Base-by-base conservation (phyloP, 1,140 invertebrate species). In the Linepithema humile region DNA sequence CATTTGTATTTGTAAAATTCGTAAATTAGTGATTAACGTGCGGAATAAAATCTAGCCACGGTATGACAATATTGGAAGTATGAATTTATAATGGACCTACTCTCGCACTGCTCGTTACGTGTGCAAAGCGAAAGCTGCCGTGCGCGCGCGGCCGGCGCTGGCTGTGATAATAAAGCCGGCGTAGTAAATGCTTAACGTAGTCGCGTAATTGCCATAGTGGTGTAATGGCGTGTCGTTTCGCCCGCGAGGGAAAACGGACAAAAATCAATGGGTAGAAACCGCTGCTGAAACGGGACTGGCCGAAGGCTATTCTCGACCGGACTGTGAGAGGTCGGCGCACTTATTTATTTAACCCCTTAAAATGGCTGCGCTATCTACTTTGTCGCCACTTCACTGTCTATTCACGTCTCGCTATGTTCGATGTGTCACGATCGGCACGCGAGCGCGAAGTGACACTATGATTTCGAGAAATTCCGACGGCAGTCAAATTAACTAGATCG, bases 261-360 rank as follows among this genome's bases (percentile, higher is more conserved):
- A 84, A 84, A 74, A 74, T 55, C 57, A 48, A 69, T 57, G 82
- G 29, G 35, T 9, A 20, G 20, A 62, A 55, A 69, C 40, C 26
- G 26, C 65, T 38, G 32, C n/a, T 70, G 77, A 55, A 72, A 72
- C 23, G 48, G 12, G 45, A 59, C n/a, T 35, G 45, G 32, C 48
- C 38, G 26, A 35, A 23, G 29, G 40, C 40, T 64, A 53, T 75
- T 80, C 35, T 70, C 29, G n/a, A 32, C 26, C 55, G 70, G 29
- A 50, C 5, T 53, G 12, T 32, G 59, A 23, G 65, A 29, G 72
- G 72, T 70, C 38, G 43, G n/a, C 45, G 50, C 55, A 43, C 72
- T 85, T 84, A 77, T 85, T 88, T 85, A 85, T 88, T 88, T 84
- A 83, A 86, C 74, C 55, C 69, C 50, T 75, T 69, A 72, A 82